Conservation (phyloP, 2,113 vertebrate genomes). For the Anser brachyrhynchus region DNA sequence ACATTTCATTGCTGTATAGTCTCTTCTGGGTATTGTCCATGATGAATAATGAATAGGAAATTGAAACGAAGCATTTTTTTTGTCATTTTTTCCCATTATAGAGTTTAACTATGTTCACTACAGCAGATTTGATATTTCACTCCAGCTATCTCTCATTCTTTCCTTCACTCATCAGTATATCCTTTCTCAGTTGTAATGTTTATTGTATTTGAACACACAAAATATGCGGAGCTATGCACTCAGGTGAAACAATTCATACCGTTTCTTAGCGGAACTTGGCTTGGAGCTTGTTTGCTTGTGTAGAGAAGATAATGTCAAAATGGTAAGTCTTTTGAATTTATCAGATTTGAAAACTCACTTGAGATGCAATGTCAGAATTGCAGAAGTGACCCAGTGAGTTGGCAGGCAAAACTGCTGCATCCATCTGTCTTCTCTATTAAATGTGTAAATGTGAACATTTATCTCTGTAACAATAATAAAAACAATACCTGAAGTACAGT, state of each 20-base stretch:
- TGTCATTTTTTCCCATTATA: slow-evolving; percentile 35
- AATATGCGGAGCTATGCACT: neutral
- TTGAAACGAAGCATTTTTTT: slow-evolving; percentile 34
- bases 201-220: neutral
- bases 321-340: slow-evolving; percentile 37
- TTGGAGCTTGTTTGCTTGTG: neutral
- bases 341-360: slow-evolving; percentile 38
- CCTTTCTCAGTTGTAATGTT: neutral
- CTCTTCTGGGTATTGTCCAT: slow-evolving; percentile 42
- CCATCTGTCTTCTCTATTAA: neutral
- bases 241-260: neutral
- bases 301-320: slow-evolving; percentile 19
- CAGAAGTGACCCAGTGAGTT: slow-evolving; percentile 17
- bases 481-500: neutral
- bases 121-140: neutral
- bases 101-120: slow-evolving; percentile 24
- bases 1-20: slow-evolving; percentile 1
- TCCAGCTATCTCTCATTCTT: neutral
- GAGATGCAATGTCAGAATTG: slow-evolving; percentile 1
- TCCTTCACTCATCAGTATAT: neutral
- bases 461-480: neutral
- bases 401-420: neutral
- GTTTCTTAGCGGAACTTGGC: neutral
- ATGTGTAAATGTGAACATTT: neutral
- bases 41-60: slow-evolving; percentile 57